Base-by-base conservation (phyloP, 1,140 invertebrate species). In the Apis florea region DNA sequence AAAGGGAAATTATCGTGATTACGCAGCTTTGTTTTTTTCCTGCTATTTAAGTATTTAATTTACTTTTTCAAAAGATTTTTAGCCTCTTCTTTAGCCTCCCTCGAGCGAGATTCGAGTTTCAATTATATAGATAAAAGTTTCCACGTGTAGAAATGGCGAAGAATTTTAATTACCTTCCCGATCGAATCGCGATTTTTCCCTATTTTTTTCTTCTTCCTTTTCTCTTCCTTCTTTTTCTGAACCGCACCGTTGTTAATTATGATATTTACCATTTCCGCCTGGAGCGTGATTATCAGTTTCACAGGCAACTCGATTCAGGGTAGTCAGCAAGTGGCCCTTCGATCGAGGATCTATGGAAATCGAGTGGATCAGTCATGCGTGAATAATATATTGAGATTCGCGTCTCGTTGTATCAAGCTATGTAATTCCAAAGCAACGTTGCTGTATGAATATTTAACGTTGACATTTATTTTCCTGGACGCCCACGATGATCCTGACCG, bases 301-400 rank as follows among this genome's bases (percentile, higher is more conserved):
- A 12, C 31, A 1, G 31, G 31, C n/a, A 24, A 5, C 47, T 51
- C n/a, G 58, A 63, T 75, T 76, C 61, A 64, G 59, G 73, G 19
- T 76, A 66, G 73, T 66, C 73, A 56, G 72, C 72, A 61, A 51
- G 40, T 26, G 19, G 73, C 73, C 73, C 53, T 70, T 69, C 51
- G 40, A 26, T 58, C 40, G 51, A 47, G 31, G 51, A 13, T 51
- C 26, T 15, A 19, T 77, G 63, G 74, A 77, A 67, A 67, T 77
- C 63, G 74, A 40, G 15, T 21, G 72, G 31, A 4, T 31, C 63
- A n/a, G 21, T 31, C 63, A 77, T 67, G 74, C 74, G 74, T 77
- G 74, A 67, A 77, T 77, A 77, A 77, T 67, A 56, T 67, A 77
- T 77, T 19, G 74, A 67, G 63, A 77, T 77, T 56, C 74, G 63